Base-by-base conservation (phyloP, 2,888 invertebrate species). In the Macrostomum cliftonense region DNA sequence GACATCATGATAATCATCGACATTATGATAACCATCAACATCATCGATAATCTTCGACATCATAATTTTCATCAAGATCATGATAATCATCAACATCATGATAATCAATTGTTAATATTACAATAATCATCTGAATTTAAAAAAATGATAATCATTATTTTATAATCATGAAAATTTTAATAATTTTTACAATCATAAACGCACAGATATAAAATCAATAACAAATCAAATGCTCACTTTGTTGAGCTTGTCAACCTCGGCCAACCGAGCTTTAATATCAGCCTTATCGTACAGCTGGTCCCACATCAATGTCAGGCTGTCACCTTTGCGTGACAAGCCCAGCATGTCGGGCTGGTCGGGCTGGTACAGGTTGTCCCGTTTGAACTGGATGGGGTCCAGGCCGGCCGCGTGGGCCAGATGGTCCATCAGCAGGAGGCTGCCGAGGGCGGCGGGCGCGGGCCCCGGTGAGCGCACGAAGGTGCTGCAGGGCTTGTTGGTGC, bases 361-460 rank as follows among this genome's bases (percentile, higher is more conserved):
- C 45, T 60, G 51, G 48, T 63, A 64, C 5, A 64, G 53, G 53
- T 67, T 67, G 19, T 57, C 37, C 40, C 53, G 52, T 40, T 59
- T 54, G 19, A 71, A 53, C 40, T 60, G 62, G 13, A 68, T 54
- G 0, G 70, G 66, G 47, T 72, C 70, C 49, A 62, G 61, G 9
- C 61, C 58, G 16, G 71, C 52, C 2, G 52, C 54, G 39, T 61
- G 59, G 1, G 72, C 67, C 20, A 72, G 61, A 46, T 71, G 71
- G n/a, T 72, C 71, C 63, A 73, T 71, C 21, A 72, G 62, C 12
- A 63, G 61, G 55, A 72, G 72, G 53, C 69, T 71, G 20, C 68
- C 61, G 43, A 67, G 68, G 13, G 71, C 62, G 9, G 64, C 66
- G 19, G 68, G 63, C 11, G 63, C 55, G 0, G 67, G 64, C 1